phyloP scores from a whole-genome alignment of 2,797 vertebrate genomes.

The Tenualosa ilisha region DNA sequence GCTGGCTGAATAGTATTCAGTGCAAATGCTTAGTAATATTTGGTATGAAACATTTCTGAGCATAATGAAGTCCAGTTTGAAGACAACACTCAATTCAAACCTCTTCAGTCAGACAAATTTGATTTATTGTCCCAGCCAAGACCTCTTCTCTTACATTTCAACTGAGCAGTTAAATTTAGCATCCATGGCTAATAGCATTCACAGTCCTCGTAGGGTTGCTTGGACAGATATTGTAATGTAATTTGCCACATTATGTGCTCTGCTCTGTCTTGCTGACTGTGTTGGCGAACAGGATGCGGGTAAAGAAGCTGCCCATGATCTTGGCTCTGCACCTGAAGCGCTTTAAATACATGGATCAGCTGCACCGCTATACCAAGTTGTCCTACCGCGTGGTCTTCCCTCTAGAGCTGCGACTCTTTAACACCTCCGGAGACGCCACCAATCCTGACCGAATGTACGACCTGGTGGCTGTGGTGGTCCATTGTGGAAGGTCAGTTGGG shows the following conservation, averaged over 20 bases:
- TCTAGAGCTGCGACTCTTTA: slow-evolving; percentile 90
- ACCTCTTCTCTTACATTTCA: background rate
- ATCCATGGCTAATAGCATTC: background rate
- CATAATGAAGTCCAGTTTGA: background rate
- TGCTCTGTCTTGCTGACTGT: background rate
- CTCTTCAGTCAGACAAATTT: background rate
- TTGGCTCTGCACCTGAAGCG: slow-evolving; percentile 90
- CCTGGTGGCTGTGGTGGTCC: slow-evolving; percentile 90
- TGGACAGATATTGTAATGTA: background rate
- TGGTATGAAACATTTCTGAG: background rate
- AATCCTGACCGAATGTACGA: slow-evolving; percentile 93
- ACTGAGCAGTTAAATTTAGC: background rate
- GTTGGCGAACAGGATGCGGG: slow-evolving; percentile 79
- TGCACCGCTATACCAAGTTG: slow-evolving; percentile 91
- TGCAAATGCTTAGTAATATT: background rate
- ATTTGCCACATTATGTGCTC: background rate
- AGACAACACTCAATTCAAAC: background rate
- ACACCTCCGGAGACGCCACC: slow-evolving; percentile 92
- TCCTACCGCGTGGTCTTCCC: slow-evolving; percentile 95
- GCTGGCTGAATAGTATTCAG: background rate
- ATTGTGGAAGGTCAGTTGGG: slow-evolving; percentile 83
- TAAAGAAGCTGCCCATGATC: slow-evolving; percentile 93
- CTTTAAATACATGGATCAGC: slow-evolving; percentile 95
- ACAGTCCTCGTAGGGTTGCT: background rate
- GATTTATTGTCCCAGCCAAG: background rate